Percentiles rank a stretch among this genome's conserved stretches.
These are phyloP conservation scores for Tauraco hartlaubi DNA, from an alignment of 2,797 vertebrate genomes.

Conservation along the genomic window DNA sequence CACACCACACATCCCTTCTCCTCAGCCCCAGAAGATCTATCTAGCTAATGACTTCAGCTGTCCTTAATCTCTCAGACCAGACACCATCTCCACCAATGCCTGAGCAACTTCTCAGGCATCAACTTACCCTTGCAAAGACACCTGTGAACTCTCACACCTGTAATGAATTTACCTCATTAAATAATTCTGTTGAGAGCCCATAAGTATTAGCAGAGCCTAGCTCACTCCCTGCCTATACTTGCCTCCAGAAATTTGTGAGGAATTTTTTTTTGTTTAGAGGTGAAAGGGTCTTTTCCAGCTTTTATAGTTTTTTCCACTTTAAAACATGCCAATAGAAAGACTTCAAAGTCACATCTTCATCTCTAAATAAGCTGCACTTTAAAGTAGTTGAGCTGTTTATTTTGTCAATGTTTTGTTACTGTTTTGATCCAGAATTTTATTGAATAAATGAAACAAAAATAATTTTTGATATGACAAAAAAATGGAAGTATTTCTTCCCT, in stretches of 20 bases:
- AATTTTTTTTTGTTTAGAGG: not conserved
- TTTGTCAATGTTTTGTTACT: not conserved
- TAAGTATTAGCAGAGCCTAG: not conserved
- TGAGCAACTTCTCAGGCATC: not conserved
- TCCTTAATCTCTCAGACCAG: not conserved
- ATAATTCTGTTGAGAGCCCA: not conserved
- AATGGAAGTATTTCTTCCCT: not conserved
- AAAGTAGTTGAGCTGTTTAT: not conserved
- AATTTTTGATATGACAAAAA: not conserved
- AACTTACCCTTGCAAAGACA: not conserved
- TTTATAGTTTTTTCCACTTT: not conserved
- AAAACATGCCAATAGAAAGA: not conserved
- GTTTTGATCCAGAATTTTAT: not conserved
- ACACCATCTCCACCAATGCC: not conserved
- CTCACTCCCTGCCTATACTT: rapidly evolving
- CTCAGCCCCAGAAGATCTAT: rapidly evolving
- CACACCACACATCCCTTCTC: rapidly evolving
- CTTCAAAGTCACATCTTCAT: not conserved
- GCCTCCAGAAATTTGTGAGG: not conserved
- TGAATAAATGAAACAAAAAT: not conserved
- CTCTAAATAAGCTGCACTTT: not conserved
- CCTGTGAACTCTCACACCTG: not conserved
- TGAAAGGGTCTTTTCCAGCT: not conserved
- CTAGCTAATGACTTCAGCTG: not conserved
- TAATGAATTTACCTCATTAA: not conserved